Conservation (phyloP, 1,140 invertebrate species). For the Probaryconus sp. region DNA sequence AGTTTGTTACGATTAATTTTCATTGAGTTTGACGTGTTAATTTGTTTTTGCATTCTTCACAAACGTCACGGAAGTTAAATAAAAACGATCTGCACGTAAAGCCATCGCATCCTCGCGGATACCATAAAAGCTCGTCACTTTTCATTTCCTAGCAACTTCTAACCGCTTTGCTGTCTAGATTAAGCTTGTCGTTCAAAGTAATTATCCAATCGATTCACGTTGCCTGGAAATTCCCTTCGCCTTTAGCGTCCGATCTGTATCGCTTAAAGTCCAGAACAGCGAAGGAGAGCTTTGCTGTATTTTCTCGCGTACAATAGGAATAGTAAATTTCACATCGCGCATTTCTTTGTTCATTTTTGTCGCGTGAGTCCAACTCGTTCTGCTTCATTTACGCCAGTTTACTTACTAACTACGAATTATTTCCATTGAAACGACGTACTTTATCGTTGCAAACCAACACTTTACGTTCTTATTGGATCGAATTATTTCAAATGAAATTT, state of each 20-base stretch:
- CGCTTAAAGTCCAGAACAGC: slow-evolving; percentile 39
- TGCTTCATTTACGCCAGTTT: slow-evolving; percentile 46
- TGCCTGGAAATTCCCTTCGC: slow-evolving; percentile 46
- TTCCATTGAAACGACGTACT: slow-evolving; percentile 32
- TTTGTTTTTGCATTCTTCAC: background rate
- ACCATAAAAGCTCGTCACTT: slow-evolving; percentile 51
- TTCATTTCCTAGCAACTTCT: slow-evolving; percentile 55
- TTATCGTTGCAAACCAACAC: slow-evolving; percentile 19
- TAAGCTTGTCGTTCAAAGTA: slow-evolving; percentile 67
- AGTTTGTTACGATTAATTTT: background rate
- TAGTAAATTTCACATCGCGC: slow-evolving; percentile 39
- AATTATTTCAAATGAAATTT: slow-evolving; percentile 24
- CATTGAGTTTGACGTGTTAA: background rate
- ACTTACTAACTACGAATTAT: slow-evolving; percentile 50
- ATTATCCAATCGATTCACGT: slow-evolving; percentile 69
- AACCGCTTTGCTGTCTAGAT: slow-evolving; percentile 54
- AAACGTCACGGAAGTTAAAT: slow-evolving; percentile 8
- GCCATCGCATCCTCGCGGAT: background rate
- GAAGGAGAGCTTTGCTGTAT: slow-evolving; percentile 18
- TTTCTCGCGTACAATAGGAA: slow-evolving; percentile 49
- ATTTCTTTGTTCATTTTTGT: slow-evolving; percentile 29
- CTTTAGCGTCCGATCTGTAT: slow-evolving; percentile 45
- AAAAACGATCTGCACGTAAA: slow-evolving; percentile 9
- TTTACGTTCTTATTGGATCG: slow-evolving; percentile 27
- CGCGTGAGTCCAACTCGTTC: slow-evolving; percentile 31